Evolutionary conservation across 2,113 vertebrate species (phyloP).

Genomic region (Nematolebias whitei): DNA sequence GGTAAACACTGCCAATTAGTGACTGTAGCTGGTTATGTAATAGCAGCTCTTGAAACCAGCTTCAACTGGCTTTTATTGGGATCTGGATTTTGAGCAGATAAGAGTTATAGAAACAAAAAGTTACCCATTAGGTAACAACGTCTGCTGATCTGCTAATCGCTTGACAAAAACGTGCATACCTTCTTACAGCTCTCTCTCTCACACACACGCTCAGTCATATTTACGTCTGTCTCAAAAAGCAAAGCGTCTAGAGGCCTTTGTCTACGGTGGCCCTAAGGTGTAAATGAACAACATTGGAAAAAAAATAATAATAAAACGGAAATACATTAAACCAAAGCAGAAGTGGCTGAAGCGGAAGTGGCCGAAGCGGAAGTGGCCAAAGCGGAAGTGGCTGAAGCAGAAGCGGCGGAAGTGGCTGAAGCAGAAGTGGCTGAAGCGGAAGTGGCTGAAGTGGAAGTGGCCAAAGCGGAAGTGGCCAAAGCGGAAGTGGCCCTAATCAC

Average conservation of each 20-base stretch:
- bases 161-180: not conserved
- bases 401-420: no score
- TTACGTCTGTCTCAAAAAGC: conserved; percentile 1
- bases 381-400: no score
- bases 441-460: no score
- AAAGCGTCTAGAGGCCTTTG: conserved; percentile 11
- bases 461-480: no score
- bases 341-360: no score
- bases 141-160: conserved; percentile 12
- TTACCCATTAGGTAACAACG: not conserved
- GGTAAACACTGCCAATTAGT: conserved; percentile 40
- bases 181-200: not conserved
- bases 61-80: conserved; percentile 26
- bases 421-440: no score
- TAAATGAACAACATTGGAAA: no score
- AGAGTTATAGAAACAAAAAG: not conserved
- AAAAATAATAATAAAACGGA: no score
- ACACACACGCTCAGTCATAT: not conserved
- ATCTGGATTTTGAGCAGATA: conserved; percentile 28
- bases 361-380: no score
- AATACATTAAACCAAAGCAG: no score
- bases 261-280: no score
- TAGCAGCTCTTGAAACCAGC: conserved; percentile 35
- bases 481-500: no score
- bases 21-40: conserved; percentile 42